phyloP scores from a whole-genome alignment of 1,140 invertebrate genomes.

The Eueides isabella region DNA sequence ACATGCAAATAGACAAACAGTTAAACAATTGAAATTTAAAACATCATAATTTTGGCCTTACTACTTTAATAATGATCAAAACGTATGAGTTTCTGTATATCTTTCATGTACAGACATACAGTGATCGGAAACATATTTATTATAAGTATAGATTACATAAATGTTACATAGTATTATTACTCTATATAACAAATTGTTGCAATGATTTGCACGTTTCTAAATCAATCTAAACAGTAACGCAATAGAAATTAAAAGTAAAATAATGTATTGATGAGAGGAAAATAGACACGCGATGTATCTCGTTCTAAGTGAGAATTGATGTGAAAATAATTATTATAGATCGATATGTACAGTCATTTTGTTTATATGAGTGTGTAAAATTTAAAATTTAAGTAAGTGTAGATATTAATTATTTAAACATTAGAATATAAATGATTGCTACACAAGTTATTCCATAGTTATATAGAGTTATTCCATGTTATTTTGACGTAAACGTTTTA shows the following conservation, averaged over 20 bases:
- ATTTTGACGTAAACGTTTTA: too few species aligned
- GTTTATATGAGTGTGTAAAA: background rate
- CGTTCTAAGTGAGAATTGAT: too few species aligned
- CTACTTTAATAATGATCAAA: too few species aligned
- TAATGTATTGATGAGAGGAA: constrained; percentile 10
- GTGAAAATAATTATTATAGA: background rate
- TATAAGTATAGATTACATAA: too few species aligned
- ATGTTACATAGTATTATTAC: background rate
- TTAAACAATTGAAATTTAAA: too few species aligned
- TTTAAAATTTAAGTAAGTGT: background rate
- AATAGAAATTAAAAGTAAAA: constrained; percentile 12
- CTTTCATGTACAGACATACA: too few species aligned
- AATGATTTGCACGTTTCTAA: background rate
- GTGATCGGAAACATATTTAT: too few species aligned
- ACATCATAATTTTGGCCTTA: too few species aligned
- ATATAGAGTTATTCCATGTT: too few species aligned
- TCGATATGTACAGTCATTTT: background rate
- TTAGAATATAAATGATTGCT: background rate
- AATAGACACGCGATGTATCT: constrained; percentile 9
- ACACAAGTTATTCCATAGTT: too few species aligned
- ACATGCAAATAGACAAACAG: too few species aligned
- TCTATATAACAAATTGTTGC: background rate
- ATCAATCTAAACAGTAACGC: background rate
- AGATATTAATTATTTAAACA: background rate
- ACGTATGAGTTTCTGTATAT: too few species aligned